phyloP scores from a whole-genome alignment of 2,113 vertebrate genomes.

The Rhinolophus ferrumequinum region DNA sequence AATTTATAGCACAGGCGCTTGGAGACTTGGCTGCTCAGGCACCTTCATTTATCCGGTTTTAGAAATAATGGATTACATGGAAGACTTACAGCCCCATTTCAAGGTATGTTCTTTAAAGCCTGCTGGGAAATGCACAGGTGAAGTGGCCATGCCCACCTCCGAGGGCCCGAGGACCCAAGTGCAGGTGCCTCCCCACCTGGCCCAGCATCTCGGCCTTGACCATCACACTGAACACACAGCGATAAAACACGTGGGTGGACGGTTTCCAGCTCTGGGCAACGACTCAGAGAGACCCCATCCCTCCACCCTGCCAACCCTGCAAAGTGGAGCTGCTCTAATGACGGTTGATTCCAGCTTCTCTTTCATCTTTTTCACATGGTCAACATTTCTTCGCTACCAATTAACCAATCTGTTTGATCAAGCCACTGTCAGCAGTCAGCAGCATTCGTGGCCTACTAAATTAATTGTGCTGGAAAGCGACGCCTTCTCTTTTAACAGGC shows the following conservation, averaged over 20 bases:
- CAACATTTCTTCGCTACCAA: background rate
- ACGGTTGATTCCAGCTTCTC: accelerated
- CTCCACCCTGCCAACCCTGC: accelerated
- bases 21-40: background rate
- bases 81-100: accelerated
- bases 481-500: background rate
- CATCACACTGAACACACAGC: background rate
- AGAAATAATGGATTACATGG: accelerated
- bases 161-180: accelerated
- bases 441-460: conserved; percentile 9
- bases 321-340: accelerated
- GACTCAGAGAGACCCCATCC: background rate
- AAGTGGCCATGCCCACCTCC: accelerated
- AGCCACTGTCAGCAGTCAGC: conserved; percentile 35
- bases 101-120: background rate
- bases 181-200: background rate
- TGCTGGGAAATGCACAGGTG: accelerated
- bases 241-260: background rate
- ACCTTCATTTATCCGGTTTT: background rate
- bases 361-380: background rate
- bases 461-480: conserved; percentile 35
- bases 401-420: conserved; percentile 53
- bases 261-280: background rate
- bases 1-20: background rate
- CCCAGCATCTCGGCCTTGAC: accelerated